Percentiles rank a stretch among this genome's conserved stretches.
Conservation (phyloP, 2,888 invertebrate species). For the Nysson spinosus region DNA sequence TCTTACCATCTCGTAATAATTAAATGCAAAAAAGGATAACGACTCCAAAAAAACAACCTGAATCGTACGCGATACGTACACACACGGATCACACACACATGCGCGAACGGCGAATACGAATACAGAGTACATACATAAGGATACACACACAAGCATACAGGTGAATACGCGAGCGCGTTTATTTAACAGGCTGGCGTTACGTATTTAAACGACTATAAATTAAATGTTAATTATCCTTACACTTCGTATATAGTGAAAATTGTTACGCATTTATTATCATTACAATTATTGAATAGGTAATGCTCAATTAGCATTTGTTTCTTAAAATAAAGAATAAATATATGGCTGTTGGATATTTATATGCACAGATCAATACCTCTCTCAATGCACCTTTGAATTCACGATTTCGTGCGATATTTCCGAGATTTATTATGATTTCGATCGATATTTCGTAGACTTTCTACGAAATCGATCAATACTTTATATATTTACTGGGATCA, state of each 20-base stretch:
- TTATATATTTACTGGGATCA: too few relatives aligned
- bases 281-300: conserved; percentile 77
- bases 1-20: conserved; percentile 72
- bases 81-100: too few relatives aligned
- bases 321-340: conserved; percentile 77
- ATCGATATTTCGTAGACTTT: too few relatives aligned
- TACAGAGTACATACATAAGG: too few relatives aligned
- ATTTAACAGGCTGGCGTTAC: too few relatives aligned
- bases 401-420: too few relatives aligned
- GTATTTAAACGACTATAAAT: conserved; percentile 77
- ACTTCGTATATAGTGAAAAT: conserved; percentile 74
- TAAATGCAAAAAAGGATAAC: conserved; percentile 48
- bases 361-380: conserved; percentile 61
- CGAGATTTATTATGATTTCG: too few relatives aligned
- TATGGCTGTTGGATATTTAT: conserved; percentile 78
- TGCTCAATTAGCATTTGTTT: conserved; percentile 78
- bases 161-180: too few relatives aligned
- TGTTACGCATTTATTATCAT: conserved; percentile 78
- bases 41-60: conserved; percentile 70
- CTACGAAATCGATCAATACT: too few relatives aligned
- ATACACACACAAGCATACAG: too few relatives aligned
- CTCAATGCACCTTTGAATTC: too few relatives aligned
- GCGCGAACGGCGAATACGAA: too few relatives aligned
- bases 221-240: conserved; percentile 77
- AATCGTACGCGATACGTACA: conserved; percentile 70